Evolutionary conservation across 2,888 invertebrate genomes (phyloP), one percentile per base, ranked within the genome.

Genomic region (Steinernema carpocapsae): DNA sequence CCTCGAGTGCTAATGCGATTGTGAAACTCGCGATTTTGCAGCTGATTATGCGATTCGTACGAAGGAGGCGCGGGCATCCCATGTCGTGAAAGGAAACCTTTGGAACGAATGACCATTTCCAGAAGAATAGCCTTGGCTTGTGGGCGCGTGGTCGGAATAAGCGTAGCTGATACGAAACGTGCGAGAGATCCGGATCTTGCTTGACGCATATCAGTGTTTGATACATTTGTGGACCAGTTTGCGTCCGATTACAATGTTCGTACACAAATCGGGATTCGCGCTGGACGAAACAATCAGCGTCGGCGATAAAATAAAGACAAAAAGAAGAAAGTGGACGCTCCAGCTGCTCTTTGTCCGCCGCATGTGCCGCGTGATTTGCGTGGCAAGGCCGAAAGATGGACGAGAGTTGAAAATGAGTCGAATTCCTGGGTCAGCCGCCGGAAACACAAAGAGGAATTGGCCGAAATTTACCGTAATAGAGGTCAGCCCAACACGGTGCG

Each of bases 141-240:
- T 64, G 64, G 64, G 64, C n/a, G 64, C 32, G 64, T 64, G 64
- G 64, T 32, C 64, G 64, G 29, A 32, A 64, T 17, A 17, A 29
- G 32, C 56, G 26, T 17, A 22, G 17, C 56, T 64, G 64, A 64
- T 64, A 37, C 37, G 10, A 37, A 10, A 37, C 17, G 64, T 32
- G 64, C 32, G 64, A 64, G 32, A 37, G 32, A 64, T 64, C 64
- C 64, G 64, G 64, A 26, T 64, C 64, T 64, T 17, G 29, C 1
- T 32, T n/a, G 29, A 64, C 64, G 64, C 29, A 32, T 32, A 17
- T 64, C 64, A 64, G 26, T 10, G 37, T 64, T 64, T 32, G 64
- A 32, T 64, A 32, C 32, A 29, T 64, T 56, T 14, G 56, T 19
- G 32, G 19, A 64, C 64, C 64, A 64, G 64, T 64, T 64, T 64